phyloP scores from a whole-genome alignment of 2,113 vertebrate species.

The Brachyistius frenatus region DNA sequence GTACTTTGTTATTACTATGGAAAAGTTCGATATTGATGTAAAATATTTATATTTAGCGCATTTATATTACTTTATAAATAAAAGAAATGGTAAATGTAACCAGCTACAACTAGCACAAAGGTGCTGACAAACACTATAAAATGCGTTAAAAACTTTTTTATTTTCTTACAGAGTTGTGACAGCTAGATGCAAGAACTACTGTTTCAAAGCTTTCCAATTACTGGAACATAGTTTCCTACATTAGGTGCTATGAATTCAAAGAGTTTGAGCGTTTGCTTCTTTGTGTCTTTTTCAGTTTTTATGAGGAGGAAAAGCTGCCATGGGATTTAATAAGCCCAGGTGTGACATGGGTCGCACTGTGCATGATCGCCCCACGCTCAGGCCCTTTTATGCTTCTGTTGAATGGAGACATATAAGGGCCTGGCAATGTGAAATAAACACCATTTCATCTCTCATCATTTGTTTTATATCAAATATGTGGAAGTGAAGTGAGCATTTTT shows the following conservation, averaged over 20 bases:
- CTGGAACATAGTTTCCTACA: constrained; percentile 34
- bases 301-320: constrained; percentile 20
- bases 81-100: background rate
- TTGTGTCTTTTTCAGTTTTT: constrained; percentile 28
- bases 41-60: constrained; percentile 3
- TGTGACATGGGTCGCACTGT: constrained; percentile 46
- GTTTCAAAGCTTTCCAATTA: constrained; percentile 50
- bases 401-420: constrained; percentile 25
- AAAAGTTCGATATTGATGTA: constrained; percentile 8
- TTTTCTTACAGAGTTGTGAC: constrained; percentile 45
- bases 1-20: background rate
- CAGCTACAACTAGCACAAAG: constrained; percentile 30
- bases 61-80: constrained; percentile 10
- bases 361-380: constrained; percentile 31
- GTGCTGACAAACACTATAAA: constrained; percentile 49
- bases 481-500: constrained; percentile 9
- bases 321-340: constrained; percentile 52
- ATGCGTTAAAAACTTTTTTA: constrained; percentile 43
- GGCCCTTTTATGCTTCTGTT: constrained; percentile 34
- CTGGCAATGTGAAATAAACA: constrained; percentile 26
- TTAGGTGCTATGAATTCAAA: constrained; percentile 36
- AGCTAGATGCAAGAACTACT: constrained; percentile 37
- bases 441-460: constrained; percentile 22
- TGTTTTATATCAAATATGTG: constrained; percentile 8
- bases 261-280: constrained; percentile 9